These are phyloP conservation scores for Keiferia lycopersicella DNA, from an alignment of 2,888 invertebrate species.

Conservation along the genomic window DNA sequence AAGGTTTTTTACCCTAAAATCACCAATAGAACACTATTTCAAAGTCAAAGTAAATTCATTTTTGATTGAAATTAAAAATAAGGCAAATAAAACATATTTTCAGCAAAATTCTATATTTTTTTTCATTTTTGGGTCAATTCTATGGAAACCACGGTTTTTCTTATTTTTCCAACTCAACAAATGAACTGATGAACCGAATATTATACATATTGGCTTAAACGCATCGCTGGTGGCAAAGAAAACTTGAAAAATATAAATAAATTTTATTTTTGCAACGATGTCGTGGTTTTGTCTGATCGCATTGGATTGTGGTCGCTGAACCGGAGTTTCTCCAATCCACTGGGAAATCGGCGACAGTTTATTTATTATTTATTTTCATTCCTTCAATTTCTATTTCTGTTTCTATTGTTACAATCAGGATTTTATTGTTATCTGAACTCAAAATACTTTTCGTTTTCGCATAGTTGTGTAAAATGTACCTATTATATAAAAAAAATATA, in stretches of 20 bases:
- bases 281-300: slow-evolving; percentile 3
- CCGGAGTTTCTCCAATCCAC: slow-evolving; percentile 24
- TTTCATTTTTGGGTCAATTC: no score
- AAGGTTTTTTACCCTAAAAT: neutral
- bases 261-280: slow-evolving; percentile 3
- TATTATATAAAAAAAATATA: no score
- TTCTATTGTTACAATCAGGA: neutral
- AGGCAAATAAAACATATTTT: no score
- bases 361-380: slow-evolving; percentile 23
- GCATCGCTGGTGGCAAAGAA: neutral
- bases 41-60: neutral
- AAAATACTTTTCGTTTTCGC: no score
- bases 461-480: no score
- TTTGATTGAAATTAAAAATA: neutral
- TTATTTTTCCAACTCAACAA: no score
- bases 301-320: slow-evolving; percentile 19
- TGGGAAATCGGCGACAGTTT: slow-evolving; percentile 28
- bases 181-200: no score
- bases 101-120: no score
- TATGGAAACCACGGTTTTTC: no score
- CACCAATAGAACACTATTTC: neutral
- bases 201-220: neutral
- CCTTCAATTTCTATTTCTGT: slow-evolving; percentile 3
- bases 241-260: neutral
- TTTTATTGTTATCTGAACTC: slow-evolving; percentile 3